Evolutionary conservation across 2,113 vertebrate genomes (phyloP).

Genomic region (Rynchops niger): DNA sequence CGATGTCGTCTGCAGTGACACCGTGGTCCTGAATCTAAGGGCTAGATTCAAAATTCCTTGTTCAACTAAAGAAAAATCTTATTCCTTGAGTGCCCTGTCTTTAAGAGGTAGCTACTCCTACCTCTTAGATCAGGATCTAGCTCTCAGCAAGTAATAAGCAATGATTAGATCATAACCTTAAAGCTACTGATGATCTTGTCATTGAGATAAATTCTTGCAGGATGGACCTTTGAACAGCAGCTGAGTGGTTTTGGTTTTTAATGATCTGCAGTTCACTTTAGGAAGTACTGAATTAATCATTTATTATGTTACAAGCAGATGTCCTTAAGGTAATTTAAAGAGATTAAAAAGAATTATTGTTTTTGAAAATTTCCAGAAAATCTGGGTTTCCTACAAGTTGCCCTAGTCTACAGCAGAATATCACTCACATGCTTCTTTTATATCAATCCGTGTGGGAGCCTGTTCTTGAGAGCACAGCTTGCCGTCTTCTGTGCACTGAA

Average conservation of each 20-base stretch:
- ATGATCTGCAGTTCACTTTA: background rate
- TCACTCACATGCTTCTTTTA: background rate
- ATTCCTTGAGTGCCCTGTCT: background rate
- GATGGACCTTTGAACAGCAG: background rate
- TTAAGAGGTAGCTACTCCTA: background rate
- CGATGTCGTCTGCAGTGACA: background rate
- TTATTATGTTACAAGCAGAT: background rate
- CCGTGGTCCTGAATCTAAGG: background rate
- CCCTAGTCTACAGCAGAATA: background rate
- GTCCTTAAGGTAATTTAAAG: background rate
- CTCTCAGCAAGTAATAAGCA: background rate
- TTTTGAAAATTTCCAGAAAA: slow-evolving; percentile 6
- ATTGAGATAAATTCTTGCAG: slow-evolving; percentile 4
- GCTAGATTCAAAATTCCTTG: background rate
- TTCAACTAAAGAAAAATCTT: background rate
- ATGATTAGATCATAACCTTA: background rate
- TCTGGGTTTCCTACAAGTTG: background rate
- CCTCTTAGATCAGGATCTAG: background rate
- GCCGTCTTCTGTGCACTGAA: background rate
- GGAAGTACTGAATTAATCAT: background rate
- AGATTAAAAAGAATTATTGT: background rate
- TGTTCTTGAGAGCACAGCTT: background rate
- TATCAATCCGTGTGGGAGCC: background rate
- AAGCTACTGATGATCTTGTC: background rate
- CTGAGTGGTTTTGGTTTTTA: slow-evolving; percentile 3